Percentiles rank a stretch among this genome's conserved stretches.
Evolutionary conservation across 1,140 invertebrate genomes (phyloP).

Genomic region (Eupristina koningsbergeri): DNA sequence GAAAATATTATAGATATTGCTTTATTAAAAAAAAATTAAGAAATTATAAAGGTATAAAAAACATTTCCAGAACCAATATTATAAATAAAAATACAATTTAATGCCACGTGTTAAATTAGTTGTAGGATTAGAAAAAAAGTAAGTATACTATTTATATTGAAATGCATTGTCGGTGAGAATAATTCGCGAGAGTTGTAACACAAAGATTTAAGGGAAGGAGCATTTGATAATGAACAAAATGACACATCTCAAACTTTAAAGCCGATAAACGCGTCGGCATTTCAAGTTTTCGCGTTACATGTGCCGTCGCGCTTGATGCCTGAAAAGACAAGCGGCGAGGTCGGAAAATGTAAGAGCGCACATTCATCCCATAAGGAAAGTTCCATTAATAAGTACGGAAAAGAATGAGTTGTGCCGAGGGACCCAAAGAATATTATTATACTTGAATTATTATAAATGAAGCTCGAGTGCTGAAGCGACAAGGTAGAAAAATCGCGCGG

Average conservation of each 20-base stretch:
- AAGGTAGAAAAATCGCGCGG: conserved; percentile 17
- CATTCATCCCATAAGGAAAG: neutral
- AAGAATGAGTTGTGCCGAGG: neutral
- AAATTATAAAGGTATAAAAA: neutral
- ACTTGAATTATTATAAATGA: conserved; percentile 31
- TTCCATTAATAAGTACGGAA: neutral
- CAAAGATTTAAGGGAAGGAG: neutral
- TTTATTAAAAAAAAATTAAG: neutral
- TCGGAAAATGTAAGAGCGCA: neutral
- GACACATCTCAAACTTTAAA: conserved; percentile 36
- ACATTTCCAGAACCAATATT: neutral
- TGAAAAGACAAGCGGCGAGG: conserved; percentile 13
- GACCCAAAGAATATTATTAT: too few relatives aligned
- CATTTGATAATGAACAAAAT: neutral
- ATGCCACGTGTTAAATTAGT: neutral
- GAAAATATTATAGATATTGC: neutral
- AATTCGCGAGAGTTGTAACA: neutral
- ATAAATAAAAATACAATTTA: neutral
- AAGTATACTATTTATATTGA: neutral
- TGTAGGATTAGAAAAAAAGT: neutral
- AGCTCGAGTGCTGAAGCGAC: conserved; percentile 5
- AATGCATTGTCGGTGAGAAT: neutral
- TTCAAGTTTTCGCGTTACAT: neutral
- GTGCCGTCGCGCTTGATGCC: neutral
- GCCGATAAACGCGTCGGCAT: conserved; percentile 30